Evolutionary conservation across 2,797 vertebrate species (phyloP).

Genomic region (Rhabdophis nuchalis): DNA sequence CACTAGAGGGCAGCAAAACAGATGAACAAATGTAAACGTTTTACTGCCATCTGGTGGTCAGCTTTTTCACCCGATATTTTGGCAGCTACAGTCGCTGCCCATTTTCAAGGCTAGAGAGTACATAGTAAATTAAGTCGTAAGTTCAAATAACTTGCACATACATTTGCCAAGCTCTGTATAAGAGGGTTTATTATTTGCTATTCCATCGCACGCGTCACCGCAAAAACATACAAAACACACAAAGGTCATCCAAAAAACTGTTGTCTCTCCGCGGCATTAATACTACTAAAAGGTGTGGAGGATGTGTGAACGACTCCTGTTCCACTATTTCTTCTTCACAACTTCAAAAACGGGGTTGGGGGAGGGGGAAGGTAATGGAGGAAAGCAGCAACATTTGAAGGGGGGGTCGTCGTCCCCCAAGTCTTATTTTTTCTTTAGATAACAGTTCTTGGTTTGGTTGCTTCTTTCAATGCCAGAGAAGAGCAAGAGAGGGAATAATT

Average conservation of each 20-base stretch:
- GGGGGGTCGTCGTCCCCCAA: neutral
- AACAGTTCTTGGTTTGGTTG: neutral
- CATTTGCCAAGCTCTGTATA: neutral
- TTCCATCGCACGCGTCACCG: neutral
- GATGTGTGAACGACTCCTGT: neutral
- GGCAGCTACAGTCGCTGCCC: neutral
- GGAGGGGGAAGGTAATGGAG: neutral
- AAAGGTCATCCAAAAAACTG: neutral
- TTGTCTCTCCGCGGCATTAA: neutral
- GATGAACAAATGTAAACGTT: neutral
- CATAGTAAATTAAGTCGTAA: neutral
- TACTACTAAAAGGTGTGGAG: neutral
- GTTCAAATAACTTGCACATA: neutral
- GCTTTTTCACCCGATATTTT: neutral
- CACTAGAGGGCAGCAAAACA: neutral
- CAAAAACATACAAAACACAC: slow-evolving; percentile 8
- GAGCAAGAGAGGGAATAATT: neutral
- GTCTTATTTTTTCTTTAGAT: neutral
- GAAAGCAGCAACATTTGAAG: neutral
- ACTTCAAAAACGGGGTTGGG: neutral
- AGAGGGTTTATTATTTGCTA: slow-evolving; percentile 4
- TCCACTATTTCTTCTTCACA: neutral
- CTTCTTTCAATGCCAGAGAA: neutral
- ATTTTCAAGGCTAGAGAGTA: neutral
- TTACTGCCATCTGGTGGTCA: neutral